These are phyloP conservation scores for Drosophila tripunctata DNA, from an alignment of 2,888 invertebrate genomes.

Conservation along the genomic window DNA sequence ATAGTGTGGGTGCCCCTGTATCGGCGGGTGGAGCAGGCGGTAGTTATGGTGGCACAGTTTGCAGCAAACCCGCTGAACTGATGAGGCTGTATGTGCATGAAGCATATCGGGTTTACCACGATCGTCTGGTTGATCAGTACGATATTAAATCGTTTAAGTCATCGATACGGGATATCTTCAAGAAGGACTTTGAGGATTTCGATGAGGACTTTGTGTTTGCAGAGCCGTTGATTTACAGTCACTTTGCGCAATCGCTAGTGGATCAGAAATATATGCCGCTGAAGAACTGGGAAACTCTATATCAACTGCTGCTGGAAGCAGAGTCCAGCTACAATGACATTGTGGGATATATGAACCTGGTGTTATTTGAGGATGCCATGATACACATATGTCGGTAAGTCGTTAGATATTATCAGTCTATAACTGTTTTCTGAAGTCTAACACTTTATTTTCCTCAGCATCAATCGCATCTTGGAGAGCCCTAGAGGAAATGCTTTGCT, in stretches of 20 bases:
- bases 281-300: slow-evolving; percentile 89
- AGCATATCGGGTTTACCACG: slow-evolving; percentile 94
- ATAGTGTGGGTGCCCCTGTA: slow-evolving; percentile 88
- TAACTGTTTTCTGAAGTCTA: fast-evolving
- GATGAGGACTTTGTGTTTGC: slow-evolving; percentile 91
- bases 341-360: slow-evolving; percentile 96
- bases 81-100: slow-evolving; percentile 96
- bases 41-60: slow-evolving; percentile 76
- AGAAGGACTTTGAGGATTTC: slow-evolving; percentile 91
- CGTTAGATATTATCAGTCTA: fast-evolving
- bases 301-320: slow-evolving; percentile 91
- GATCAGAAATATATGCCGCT: slow-evolving; percentile 94
- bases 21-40: slow-evolving; percentile 40
- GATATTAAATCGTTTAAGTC: slow-evolving; percentile 92
- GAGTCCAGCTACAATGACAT: slow-evolving; percentile 94
- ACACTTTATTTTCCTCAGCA: slow-evolving; percentile 84
- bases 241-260: slow-evolving; percentile 94
- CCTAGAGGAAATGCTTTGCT: slow-evolving; percentile 96
- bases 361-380: slow-evolving; percentile 98
- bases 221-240: slow-evolving; percentile 93
- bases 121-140: slow-evolving; percentile 92
- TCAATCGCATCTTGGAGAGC: slow-evolving; percentile 96
- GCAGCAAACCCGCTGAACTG: slow-evolving; percentile 89
- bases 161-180: slow-evolving; percentile 90
- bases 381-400: slow-evolving; percentile 92